Percentiles rank a stretch among this genome's conserved stretches.
phyloP scores from a whole-genome alignment of 2,797 vertebrate species.

The Platalea minor region DNA sequence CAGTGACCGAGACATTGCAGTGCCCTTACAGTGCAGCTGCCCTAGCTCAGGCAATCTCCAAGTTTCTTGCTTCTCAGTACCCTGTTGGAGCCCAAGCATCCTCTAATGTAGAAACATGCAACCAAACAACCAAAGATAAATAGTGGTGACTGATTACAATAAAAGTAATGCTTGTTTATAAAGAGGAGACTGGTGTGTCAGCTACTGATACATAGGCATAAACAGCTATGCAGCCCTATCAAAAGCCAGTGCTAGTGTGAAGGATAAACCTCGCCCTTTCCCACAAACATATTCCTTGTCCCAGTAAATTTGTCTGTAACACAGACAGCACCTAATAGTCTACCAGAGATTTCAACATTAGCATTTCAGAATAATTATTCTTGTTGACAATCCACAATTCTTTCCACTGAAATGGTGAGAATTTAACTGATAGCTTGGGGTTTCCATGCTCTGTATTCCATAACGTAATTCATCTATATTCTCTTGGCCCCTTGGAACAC shows the following conservation, averaged over 20 bases:
- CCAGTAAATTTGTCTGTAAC: not conserved
- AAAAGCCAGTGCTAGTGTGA: not conserved
- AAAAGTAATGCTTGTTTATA: not conserved
- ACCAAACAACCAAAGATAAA: not conserved
- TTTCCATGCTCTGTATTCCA: not conserved
- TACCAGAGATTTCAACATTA: not conserved
- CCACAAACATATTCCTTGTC: not conserved
- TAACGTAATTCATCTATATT: not conserved
- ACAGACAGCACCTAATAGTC: not conserved
- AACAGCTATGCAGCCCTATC: not conserved
- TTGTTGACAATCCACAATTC: not conserved
- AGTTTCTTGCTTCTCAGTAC: not conserved
- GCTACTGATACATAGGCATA: not conserved
- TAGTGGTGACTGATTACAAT: not conserved
- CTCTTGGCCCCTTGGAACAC: constrained; percentile 12
- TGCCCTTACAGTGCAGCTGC: not conserved
- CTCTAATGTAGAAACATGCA: not conserved
- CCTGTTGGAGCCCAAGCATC: not conserved
- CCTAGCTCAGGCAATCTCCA: not conserved
- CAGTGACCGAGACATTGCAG: not conserved
- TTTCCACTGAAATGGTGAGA: not conserved
- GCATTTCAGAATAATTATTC: constrained; percentile 6
- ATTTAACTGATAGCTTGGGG: not conserved
- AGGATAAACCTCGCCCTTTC: not conserved
- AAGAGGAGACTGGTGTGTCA: not conserved